Evolutionary conservation across 2,797 vertebrate genomes (phyloP).

Genomic region (Enoplosus armatus): DNA sequence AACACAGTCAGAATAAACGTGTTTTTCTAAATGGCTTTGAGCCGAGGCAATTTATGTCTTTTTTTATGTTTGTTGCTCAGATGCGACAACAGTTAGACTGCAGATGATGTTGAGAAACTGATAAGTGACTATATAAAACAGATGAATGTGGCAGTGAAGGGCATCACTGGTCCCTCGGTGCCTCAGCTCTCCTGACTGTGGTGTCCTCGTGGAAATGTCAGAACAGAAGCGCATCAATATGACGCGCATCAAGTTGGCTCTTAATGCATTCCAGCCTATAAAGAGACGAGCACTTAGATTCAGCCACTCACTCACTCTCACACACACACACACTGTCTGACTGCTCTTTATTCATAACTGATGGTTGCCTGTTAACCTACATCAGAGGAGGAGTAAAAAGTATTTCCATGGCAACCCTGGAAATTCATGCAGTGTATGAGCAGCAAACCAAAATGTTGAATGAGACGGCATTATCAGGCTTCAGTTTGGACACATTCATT

Average conservation of each 20-base stretch:
- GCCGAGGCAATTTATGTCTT: not conserved
- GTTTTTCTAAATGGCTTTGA: not conserved
- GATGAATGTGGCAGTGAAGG: not conserved
- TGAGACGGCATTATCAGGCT: conserved; percentile 26
- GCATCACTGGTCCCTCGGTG: not conserved
- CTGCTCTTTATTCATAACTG: conserved; percentile 46
- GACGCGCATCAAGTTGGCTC: conserved; percentile 11
- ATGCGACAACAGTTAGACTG: not conserved
- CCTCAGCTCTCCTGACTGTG: not conserved
- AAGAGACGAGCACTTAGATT: conserved; percentile 23
- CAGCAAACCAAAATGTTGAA: conserved; percentile 29
- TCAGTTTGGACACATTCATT: conserved; percentile 15
- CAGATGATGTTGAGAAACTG: not conserved
- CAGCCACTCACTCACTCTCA: not conserved
- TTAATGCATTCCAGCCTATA: conserved; percentile 40
- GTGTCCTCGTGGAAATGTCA: conserved; percentile 30
- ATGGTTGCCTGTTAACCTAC: conserved; percentile 54
- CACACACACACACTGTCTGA: not conserved
- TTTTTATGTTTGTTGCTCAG: not conserved
- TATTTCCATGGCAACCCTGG: conserved; percentile 58
- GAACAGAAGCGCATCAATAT: conserved; percentile 33
- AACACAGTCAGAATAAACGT: not conserved
- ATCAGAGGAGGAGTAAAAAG: conserved; percentile 23
- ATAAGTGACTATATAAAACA: not conserved
- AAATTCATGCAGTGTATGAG: conserved; percentile 30